These are phyloP conservation scores for Mesoclemmys tuberculata DNA, from an alignment of 2,113 vertebrate genomes.

Conservation along the genomic window DNA sequence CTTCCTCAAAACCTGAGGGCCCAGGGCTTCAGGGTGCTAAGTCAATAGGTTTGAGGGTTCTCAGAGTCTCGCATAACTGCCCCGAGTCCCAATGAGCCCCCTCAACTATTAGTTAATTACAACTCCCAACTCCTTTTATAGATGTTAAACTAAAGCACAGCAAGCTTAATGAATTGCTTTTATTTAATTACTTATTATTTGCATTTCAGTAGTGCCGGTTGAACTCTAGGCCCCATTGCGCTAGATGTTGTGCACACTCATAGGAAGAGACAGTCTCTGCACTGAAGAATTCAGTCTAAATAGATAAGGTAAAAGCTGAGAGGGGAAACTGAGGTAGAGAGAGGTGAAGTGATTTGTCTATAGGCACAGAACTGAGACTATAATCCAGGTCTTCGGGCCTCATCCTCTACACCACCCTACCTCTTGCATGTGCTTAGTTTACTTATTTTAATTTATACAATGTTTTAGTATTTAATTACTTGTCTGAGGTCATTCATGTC, in stretches of 20 bases:
- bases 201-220: conserved; percentile 16
- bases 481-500: not conserved
- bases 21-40: not conserved
- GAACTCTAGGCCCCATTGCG: not conserved
- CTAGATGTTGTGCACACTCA: not conserved
- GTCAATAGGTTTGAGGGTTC: not conserved
- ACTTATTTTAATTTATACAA: not conserved
- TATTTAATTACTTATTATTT: conserved; percentile 55
- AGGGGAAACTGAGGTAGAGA: not conserved
- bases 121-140: conserved; percentile 33
- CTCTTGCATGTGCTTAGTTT: not conserved
- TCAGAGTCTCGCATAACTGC: not conserved
- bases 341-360: not conserved
- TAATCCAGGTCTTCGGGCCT: not conserved
- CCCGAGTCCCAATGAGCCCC: fast-evolving
- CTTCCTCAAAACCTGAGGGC: not conserved
- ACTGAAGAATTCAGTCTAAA: conserved; percentile 1
- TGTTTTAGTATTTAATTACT: not conserved
- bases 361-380: not conserved
- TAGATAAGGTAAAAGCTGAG: not conserved
- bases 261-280: not conserved
- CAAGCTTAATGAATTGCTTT: conserved; percentile 34
- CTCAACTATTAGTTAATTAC: conserved; percentile 3
- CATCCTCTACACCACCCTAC: not conserved
- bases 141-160: conserved; percentile 46